Evolutionary conservation across 2,797 vertebrate genomes (phyloP), one percentile per base, ranked within the genome.

Genomic region (Diplodus puntazzo): DNA sequence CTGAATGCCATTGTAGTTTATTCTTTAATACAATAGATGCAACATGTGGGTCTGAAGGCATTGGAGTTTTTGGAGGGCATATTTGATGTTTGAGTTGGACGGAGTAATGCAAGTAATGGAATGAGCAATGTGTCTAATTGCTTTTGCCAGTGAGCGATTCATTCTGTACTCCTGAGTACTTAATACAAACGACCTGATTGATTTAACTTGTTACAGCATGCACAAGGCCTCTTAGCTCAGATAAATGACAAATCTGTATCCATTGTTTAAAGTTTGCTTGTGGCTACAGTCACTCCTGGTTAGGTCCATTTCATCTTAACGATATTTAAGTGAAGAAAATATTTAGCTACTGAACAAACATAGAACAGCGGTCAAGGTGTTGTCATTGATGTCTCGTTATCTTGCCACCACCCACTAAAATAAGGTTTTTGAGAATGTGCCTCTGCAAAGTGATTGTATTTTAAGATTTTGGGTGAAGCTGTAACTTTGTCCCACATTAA

Each of bases 241-340:
- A 1, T 50, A n/a, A 55, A 60, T 52, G 50, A 25, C 13, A 25
- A n/a, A 63, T 21, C 63, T 43, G 45, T 4, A 68, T 68, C 0
- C 10, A 12, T 39, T 16, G 42, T 73, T 62, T 49, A 49, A 50
- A 11, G 8, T 27, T 27, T 10, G 53, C 54, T 16, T 1, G 13
- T 11, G 25, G 69, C 46, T 53, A 8, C 69, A 49, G 65, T 72
- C 20, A 45, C 16, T 63, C 43, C 3, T 17, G 48, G 17, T 65
- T 53, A 30, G 50, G 23, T 58, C 20, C 1, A 20, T 66, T 69
- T 49, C 27, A 62, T 10, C 13, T 27, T 27, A 18, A 6, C 34
- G 12, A 20, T 17, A 46, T 53, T 63, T 13, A 46, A 68, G 39
- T 73, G 53, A 64, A 46, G 52, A n/a, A 48, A 12, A 61, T 54